Percentiles rank a stretch among this genome's conserved stretches.
These are phyloP conservation scores for Limnodromus scolopaceus DNA, from an alignment of 2,797 vertebrate genomes.

Conservation along the genomic window DNA sequence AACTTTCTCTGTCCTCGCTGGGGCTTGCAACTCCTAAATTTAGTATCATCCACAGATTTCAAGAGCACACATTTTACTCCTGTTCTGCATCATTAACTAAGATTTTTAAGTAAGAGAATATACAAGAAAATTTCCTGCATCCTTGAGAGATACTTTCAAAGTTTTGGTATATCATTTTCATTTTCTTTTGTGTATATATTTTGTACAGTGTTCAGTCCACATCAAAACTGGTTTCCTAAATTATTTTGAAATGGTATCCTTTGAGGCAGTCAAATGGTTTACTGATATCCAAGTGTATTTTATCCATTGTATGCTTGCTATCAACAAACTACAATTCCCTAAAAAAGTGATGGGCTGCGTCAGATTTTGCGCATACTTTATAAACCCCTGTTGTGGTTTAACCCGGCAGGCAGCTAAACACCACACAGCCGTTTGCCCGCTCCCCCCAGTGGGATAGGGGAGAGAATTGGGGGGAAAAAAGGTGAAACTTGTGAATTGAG, in stretches of 20 bases:
- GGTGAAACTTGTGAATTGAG: no score
- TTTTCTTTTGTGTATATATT: not conserved
- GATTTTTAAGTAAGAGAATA: conserved; percentile 20
- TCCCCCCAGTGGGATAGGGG: not conserved
- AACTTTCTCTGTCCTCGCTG: conserved; percentile 56
- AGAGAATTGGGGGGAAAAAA: not conserved
- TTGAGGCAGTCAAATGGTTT: conserved; percentile 17
- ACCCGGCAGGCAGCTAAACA: not conserved
- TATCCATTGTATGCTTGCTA: not conserved
- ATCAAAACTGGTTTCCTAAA: not conserved
- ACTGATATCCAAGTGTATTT: conserved; percentile 11
- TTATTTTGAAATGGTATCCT: conserved; percentile 20
- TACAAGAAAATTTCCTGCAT: not conserved
- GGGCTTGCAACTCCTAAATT: conserved; percentile 62
- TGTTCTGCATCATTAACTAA: conserved; percentile 53
- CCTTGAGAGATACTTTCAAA: conserved; percentile 9
- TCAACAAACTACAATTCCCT: not conserved
- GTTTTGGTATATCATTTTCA: not conserved
- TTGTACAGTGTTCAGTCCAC: not conserved
- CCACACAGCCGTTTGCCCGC: not conserved
- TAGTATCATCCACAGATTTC: conserved; percentile 58
- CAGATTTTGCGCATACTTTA: not conserved
- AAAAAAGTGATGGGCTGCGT: not conserved
- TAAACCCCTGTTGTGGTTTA: not conserved
- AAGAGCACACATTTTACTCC: conserved; percentile 48